Base-by-base conservation (phyloP, 1,140 invertebrate genomes). In the Philopotamus ludificatus region DNA sequence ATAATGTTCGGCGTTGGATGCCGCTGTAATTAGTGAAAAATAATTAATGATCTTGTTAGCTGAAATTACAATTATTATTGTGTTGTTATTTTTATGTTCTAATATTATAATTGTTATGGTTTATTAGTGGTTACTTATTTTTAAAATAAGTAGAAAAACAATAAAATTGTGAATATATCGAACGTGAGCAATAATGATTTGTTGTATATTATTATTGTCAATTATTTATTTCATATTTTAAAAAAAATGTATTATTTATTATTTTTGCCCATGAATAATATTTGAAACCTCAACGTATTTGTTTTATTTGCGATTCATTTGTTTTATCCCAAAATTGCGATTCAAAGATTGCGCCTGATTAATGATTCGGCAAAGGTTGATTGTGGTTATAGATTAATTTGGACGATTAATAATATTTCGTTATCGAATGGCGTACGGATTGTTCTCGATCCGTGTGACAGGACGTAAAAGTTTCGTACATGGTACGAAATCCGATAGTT, bases 231-330 rank as follows among this genome's bases (percentile, higher is more conserved):
- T 60, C 25, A 60, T 60, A 60, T 60, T 60, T 60, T n/a, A n/a
- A n/a, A n/a, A n/a, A 60, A 26, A 60, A 41, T 15, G 42, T 60
- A 60, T 60, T 69, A 69, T 65, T 65, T 69, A 69, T 69, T 69
- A 65, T 65, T 69, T 68, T 65, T 59, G 66, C 58, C 63, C 67
- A 63, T 65, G 60, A 69, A 65, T 65, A 64, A 69, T 69, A 69
- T 69, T 65, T 59, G 62, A 68, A 65, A 69, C 59, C 39, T 65
- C 39, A n/a, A 50, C 45, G 50, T 47, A 18, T 12, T 61, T 42
- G 57, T 65, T 69, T 69, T 44, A 65, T 69, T 69, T n/a, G n/a
- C n/a, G n/a, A n/a, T n/a, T n/a, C n/a, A n/a, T n/a, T n/a, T n/a
- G n/a, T n/a, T n/a, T n/a, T n/a, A n/a, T n/a, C n/a, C n/a, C n/a